These are phyloP conservation scores for Protonibea diacanthus DNA, from an alignment of 2,797 vertebrate species.

Conservation along the genomic window DNA sequence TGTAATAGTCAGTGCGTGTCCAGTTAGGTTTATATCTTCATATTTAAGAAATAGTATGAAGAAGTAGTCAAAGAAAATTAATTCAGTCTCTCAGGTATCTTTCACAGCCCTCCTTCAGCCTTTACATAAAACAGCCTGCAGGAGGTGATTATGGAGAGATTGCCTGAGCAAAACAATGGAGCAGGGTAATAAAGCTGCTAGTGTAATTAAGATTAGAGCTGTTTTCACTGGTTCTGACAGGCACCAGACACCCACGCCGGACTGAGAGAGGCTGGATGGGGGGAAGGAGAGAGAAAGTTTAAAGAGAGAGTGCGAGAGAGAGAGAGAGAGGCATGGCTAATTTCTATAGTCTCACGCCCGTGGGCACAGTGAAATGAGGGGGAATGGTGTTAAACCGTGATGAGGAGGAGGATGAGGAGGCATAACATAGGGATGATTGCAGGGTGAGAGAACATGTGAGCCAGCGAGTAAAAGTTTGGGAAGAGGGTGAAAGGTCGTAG, in stretches of 20 bases:
- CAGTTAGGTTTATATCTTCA: constrained; percentile 20
- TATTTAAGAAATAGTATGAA: constrained; percentile 11
- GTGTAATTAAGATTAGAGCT: constrained; percentile 68
- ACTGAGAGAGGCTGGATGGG: constrained; percentile 20
- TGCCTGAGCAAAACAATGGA: constrained; percentile 36
- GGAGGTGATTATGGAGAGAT: constrained; percentile 50
- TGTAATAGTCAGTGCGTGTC: neutral
- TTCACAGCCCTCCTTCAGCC: constrained; percentile 8
- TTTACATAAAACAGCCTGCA: constrained; percentile 31
- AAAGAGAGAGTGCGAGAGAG: neutral
- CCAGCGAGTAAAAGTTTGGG: constrained; percentile 5
- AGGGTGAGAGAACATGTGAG: constrained; percentile 25
- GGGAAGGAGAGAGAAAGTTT: constrained; percentile 18
- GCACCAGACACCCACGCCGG: constrained; percentile 61
- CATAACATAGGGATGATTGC: constrained; percentile 34
- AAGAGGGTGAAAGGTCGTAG: constrained; percentile 40
- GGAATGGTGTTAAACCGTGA: constrained; percentile 22
- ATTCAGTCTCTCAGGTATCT: constrained; percentile 10
- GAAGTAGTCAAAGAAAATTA: constrained; percentile 26
- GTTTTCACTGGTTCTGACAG: constrained; percentile 67
- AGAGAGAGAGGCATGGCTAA: constrained; percentile 25
- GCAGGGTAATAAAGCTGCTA: constrained; percentile 59
- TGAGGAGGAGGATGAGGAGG: constrained; percentile 42
- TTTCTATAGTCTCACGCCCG: constrained; percentile 36
- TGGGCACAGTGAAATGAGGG: constrained; percentile 29